Evolutionary conservation across 2,797 vertebrate species (phyloP).

Genomic region (Pseudochirops cupreus): DNA sequence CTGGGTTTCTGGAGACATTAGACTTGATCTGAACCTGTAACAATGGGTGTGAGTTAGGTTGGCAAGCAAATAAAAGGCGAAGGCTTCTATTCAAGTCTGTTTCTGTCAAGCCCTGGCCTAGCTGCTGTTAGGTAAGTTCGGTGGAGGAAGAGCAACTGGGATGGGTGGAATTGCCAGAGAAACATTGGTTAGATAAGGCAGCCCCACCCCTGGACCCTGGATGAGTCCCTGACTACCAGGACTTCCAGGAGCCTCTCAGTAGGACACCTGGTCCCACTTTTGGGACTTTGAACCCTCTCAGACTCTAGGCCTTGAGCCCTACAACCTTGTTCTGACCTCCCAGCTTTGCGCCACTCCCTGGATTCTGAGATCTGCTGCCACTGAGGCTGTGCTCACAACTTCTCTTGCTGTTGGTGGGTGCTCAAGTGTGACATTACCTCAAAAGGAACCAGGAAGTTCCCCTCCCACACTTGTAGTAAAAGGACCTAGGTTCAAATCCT

Average conservation of each 20-base stretch:
- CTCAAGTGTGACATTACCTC: neutral
- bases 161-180: fast-evolving
- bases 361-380: neutral
- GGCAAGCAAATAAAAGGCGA: neutral
- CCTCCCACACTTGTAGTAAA: neutral
- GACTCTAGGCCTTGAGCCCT: neutral
- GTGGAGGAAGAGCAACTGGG: neutral
- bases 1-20: neutral
- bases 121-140: neutral
- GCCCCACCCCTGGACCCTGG: neutral
- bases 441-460: neutral
- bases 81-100: neutral
- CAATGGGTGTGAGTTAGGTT: neutral
- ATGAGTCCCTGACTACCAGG: neutral
- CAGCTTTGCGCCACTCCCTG: neutral
- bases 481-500: neutral
- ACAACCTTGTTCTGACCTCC: neutral
- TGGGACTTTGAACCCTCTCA: neutral
- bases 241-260: neutral
- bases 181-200: neutral
- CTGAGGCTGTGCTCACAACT: neutral
- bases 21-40: neutral
- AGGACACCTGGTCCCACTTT: neutral
- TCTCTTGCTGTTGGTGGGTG: neutral
- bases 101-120: neutral